These are phyloP conservation scores for Spodoptera litura DNA, from an alignment of 1,140 invertebrate species.

Conservation along the genomic window DNA sequence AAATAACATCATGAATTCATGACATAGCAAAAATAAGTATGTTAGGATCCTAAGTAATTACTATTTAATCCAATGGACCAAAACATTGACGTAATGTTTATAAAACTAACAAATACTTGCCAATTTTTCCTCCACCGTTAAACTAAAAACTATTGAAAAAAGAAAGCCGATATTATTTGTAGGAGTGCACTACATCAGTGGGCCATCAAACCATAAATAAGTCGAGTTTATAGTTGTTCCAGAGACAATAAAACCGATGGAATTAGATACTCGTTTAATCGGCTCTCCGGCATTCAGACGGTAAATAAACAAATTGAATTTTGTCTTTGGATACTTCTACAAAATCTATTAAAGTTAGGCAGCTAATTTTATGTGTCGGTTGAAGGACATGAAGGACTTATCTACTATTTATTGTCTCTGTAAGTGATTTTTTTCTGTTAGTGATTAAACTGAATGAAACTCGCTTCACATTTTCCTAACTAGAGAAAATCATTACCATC, in stretches of 20 bases:
- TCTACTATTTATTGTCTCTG: too few relatives aligned
- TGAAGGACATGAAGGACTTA: too few relatives aligned
- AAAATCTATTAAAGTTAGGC: neutral
- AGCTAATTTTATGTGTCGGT: too few relatives aligned
- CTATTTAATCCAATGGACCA: neutral
- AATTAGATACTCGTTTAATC: conserved; percentile 38
- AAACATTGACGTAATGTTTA: too few relatives aligned
- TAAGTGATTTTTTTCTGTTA: too few relatives aligned
- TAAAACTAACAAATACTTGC: too few relatives aligned
- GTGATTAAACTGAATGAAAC: too few relatives aligned
- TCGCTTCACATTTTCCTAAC: too few relatives aligned
- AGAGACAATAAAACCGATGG: conserved; percentile 38
- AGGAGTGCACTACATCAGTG: neutral
- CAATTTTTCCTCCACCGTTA: too few relatives aligned
- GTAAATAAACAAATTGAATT: conserved; percentile 22
- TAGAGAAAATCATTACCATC: too few relatives aligned
- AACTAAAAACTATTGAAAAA: neutral
- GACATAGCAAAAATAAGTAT: too few relatives aligned
- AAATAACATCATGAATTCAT: too few relatives aligned
- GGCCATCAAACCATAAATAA: conserved; percentile 25
- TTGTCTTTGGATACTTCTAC: conserved; percentile 22
- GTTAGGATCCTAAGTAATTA: neutral
- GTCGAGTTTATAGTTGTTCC: conserved; percentile 7
- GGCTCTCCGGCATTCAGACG: conserved; percentile 16
- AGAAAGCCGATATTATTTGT: neutral